Percentiles rank a stretch among this genome's conserved stretches.
phyloP scores from a whole-genome alignment of 1,140 invertebrate species.

The Dolichoris vasculosae region DNA sequence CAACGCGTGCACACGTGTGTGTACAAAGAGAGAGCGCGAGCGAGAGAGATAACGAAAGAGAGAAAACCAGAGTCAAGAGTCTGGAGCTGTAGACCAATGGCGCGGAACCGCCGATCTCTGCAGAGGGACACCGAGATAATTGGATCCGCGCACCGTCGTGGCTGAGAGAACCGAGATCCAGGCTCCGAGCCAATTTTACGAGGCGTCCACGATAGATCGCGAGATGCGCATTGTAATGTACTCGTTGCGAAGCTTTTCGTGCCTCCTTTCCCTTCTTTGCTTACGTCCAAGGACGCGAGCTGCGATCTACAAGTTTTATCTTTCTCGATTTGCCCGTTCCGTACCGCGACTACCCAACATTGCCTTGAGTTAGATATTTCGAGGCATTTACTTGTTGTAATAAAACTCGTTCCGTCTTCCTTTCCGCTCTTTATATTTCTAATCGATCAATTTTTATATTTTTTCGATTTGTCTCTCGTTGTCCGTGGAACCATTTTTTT shows the following conservation, averaged over 20 bases:
- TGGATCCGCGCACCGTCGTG: conserved; percentile 63
- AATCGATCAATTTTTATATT: no score
- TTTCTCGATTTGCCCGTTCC: neutral
- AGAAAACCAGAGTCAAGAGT: neutral
- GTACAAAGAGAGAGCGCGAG: neutral
- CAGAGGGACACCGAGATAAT: conserved; percentile 74
- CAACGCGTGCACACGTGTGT: no score
- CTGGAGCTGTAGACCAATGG: conserved; percentile 68
- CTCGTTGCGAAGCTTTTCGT: conserved; percentile 13
- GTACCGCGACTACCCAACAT: neutral
- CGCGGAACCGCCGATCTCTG: conserved; percentile 69
- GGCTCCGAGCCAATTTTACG: conserved; percentile 7
- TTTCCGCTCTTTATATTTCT: no score
- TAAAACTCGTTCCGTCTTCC: neutral
- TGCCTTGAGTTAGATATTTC: neutral
- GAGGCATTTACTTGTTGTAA: neutral
- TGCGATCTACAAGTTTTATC: neutral
- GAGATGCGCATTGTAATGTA: conserved; percentile 26
- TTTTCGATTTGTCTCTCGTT: no score
- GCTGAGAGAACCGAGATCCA: neutral
- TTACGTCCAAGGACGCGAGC: neutral
- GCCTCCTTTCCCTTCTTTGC: neutral
- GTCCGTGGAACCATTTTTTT: no score
- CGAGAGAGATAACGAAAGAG: conserved; percentile 9
- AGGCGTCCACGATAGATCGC: conserved; percentile 13